These are phyloP conservation scores for Scaptomyza hsui DNA, from an alignment of 1,140 invertebrate species.

Conservation along the genomic window DNA sequence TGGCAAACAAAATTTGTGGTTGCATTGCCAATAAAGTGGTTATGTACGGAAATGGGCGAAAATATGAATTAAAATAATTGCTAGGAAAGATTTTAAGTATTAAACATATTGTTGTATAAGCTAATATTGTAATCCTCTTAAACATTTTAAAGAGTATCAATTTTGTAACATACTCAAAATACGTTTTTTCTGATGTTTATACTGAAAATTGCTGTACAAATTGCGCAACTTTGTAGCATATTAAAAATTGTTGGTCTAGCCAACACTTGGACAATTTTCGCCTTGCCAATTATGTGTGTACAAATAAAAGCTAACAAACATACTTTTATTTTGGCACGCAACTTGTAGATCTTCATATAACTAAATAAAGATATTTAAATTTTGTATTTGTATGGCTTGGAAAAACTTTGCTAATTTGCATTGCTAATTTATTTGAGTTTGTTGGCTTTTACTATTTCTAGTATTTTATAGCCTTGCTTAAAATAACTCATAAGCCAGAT, in stretches of 20 bases:
- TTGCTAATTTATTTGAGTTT: slow-evolving; percentile 13
- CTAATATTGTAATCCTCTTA: too few species aligned
- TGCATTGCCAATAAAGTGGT: neutral
- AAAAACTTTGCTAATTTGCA: slow-evolving; percentile 38
- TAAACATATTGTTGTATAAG: too few species aligned
- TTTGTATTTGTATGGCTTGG: slow-evolving; percentile 23
- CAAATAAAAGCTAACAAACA: slow-evolving; percentile 8
- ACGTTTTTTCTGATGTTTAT: slow-evolving; percentile 16
- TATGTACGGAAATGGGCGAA: neutral
- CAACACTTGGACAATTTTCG: slow-evolving; percentile 52
- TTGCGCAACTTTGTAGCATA: slow-evolving; percentile 56
- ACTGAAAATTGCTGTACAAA: slow-evolving; percentile 44
- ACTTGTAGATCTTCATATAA: slow-evolving; percentile 29
- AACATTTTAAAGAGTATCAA: neutral
- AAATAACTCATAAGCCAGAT: slow-evolving; percentile 67
- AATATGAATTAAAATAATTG: neutral
- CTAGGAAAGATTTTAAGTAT: too few species aligned
- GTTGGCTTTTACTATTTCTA: slow-evolving; percentile 4
- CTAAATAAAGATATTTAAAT: slow-evolving; percentile 31
- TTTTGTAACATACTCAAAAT: neutral
- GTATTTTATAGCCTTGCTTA: slow-evolving; percentile 42
- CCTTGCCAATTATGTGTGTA: slow-evolving; percentile 30
- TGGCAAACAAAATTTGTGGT: neutral
- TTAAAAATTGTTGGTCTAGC: slow-evolving; percentile 32
- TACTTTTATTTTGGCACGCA: slow-evolving; percentile 48